Conservation (phyloP, 2,888 invertebrate species). For the Cylloceria caligata region DNA sequence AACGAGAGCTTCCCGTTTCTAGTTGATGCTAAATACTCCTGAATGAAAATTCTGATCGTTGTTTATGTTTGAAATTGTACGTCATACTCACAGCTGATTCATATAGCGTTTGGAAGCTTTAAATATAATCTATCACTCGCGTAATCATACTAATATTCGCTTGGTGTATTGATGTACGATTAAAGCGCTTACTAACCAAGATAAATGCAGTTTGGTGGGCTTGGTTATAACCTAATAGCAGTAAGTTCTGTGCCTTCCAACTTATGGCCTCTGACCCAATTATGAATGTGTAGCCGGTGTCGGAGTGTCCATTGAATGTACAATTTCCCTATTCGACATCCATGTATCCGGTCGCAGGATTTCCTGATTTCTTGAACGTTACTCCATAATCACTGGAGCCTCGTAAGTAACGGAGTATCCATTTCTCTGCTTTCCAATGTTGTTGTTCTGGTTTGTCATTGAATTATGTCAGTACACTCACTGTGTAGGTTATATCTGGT, state of each 20-base stretch:
- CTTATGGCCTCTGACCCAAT: conserved; percentile 51
- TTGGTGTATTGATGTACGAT: too few species aligned
- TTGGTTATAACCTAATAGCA: too few species aligned
- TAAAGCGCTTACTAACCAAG: too few species aligned
- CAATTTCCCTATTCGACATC: conserved; percentile 76
- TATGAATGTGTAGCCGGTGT: conserved; percentile 66
- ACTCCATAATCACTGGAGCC: conserved; percentile 71
- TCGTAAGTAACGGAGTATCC: conserved; percentile 75
- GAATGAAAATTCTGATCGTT: too few species aligned
- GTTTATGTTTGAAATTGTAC: too few species aligned
- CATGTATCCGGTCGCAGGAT: conserved; percentile 67
- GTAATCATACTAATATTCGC: too few species aligned
- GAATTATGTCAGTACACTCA: conserved; percentile 65
- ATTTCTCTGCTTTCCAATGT: conserved; percentile 74
- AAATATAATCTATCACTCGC: too few species aligned
- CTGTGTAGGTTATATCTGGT: conserved; percentile 69
- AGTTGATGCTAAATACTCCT: too few species aligned
- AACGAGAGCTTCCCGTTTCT: too few species aligned
- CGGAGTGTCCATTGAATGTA: conserved; percentile 65
- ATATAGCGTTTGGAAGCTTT: too few species aligned
- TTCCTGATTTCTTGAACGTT: conserved; percentile 44
- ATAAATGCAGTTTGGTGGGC: too few species aligned
- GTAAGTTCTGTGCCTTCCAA: conserved; percentile 62
- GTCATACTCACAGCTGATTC: too few species aligned
- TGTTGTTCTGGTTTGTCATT: conserved; percentile 49